phyloP scores from a whole-genome alignment of 2,113 vertebrate species.

The Geococcyx californianus region DNA sequence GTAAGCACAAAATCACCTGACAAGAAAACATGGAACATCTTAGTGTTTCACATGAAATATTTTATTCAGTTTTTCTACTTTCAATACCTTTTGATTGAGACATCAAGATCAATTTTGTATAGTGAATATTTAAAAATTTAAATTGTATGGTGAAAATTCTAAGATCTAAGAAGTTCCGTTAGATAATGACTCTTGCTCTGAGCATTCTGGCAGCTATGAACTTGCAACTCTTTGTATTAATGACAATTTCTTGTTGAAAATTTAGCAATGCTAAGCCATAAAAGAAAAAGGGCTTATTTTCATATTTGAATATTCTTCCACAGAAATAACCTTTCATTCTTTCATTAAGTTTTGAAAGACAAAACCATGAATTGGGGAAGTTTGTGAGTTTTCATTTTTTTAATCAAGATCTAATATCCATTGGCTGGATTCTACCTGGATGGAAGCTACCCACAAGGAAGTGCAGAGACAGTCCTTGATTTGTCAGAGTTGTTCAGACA shows the following conservation, averaged over 20 bases:
- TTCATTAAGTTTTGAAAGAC: neutral
- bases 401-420: neutral
- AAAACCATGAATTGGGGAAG: neutral
- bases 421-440: neutral
- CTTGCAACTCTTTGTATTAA: neutral
- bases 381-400: neutral
- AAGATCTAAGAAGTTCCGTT: neutral
- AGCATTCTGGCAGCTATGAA: neutral
- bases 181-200: neutral
- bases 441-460: neutral
- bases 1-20: neutral
- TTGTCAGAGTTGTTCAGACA: neutral
- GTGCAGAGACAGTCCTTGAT: neutral
- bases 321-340: neutral
- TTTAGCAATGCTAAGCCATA: neutral
- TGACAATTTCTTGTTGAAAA: neutral
- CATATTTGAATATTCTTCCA: neutral
- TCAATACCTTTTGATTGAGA: neutral
- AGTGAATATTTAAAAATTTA: neutral
- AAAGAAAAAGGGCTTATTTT: neutral
- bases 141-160: neutral
- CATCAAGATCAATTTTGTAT: neutral
- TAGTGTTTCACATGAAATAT: neutral
- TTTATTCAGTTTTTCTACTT: neutral
- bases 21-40: neutral